phyloP scores from a whole-genome alignment of 2,797 vertebrate species.

The Picus viridis region DNA sequence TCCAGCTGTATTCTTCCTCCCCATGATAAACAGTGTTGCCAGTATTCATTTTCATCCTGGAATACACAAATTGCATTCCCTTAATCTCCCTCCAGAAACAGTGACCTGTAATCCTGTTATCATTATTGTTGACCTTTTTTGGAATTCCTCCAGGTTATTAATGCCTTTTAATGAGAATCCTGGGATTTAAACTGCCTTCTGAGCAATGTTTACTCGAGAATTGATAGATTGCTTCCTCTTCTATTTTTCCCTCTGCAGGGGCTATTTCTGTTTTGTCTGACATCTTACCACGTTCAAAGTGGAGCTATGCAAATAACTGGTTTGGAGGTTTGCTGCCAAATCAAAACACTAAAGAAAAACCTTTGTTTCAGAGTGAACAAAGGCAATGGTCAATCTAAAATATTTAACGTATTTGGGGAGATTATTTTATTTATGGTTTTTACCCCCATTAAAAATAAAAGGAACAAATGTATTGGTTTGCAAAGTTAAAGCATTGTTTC shows the following conservation, averaged over 20 bases:
- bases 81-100: slow-evolving; percentile 50
- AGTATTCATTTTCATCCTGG: slow-evolving; percentile 31
- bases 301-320: slow-evolving; percentile 13
- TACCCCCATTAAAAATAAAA: neutral
- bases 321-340: neutral
- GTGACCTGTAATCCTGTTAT: slow-evolving; percentile 43
- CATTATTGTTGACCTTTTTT: slow-evolving; percentile 45
- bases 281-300: slow-evolving; percentile 5
- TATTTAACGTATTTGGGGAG: neutral
- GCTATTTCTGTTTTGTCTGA: slow-evolving; percentile 1
- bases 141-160: slow-evolving; percentile 55
- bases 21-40: neutral
- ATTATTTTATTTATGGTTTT: neutral
- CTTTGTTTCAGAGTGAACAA: slow-evolving; percentile 6
- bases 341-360: slow-evolving; percentile 16
- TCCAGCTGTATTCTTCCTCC: neutral
- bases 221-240: slow-evolving; percentile 48
- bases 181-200: slow-evolving; percentile 48
- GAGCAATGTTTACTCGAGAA: slow-evolving; percentile 28
- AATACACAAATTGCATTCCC: slow-evolving; percentile 45
- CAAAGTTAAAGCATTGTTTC: neutral
- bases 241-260: slow-evolving; percentile 13
- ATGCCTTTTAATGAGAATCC: slow-evolving; percentile 54
- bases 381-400: neutral
- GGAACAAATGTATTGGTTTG: neutral